A percentile compares a stretch with the other conserved stretches of the same genome.
Conservation (phyloP, 2,113 vertebrate genomes). For the Alosa alosa region DNA sequence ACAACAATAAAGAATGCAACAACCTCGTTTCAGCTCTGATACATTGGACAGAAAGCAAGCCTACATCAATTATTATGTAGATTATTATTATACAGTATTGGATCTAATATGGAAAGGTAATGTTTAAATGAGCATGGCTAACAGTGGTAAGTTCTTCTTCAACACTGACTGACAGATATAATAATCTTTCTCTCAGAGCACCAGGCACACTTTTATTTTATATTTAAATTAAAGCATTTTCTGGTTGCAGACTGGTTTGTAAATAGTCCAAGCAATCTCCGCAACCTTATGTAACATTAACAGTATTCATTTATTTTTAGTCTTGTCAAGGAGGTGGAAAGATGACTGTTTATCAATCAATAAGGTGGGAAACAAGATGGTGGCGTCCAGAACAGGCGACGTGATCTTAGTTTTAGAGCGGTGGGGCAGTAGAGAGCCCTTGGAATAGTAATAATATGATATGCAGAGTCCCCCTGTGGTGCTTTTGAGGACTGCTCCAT, state of each 20-base stretch:
- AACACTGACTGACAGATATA: no score
- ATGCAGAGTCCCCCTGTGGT: slow-evolving; percentile 41
- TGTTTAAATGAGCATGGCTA: no score
- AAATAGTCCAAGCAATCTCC: background rate
- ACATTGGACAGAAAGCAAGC: background rate
- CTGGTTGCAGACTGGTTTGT: background rate
- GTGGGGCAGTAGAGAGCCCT: background rate
- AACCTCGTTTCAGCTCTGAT: background rate
- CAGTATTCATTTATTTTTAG: slow-evolving; percentile 29
- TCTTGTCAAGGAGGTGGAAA: background rate
- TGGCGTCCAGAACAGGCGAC: slow-evolving; percentile 18
- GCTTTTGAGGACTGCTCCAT: background rate
- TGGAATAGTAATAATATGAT: background rate
- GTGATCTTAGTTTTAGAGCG: background rate
- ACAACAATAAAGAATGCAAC: background rate
- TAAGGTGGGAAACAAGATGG: slow-evolving; percentile 49
- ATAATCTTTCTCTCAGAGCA: no score
- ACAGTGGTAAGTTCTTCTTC: no score
- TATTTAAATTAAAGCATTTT: no score
- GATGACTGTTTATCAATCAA: background rate
- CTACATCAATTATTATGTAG: no score
- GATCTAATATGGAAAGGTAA: no score
- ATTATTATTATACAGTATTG: no score
- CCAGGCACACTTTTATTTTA: no score
- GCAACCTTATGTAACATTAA: background rate